Evolutionary conservation across 2,888 invertebrate species (phyloP).

Genomic region (Platypus cylindrus): DNA sequence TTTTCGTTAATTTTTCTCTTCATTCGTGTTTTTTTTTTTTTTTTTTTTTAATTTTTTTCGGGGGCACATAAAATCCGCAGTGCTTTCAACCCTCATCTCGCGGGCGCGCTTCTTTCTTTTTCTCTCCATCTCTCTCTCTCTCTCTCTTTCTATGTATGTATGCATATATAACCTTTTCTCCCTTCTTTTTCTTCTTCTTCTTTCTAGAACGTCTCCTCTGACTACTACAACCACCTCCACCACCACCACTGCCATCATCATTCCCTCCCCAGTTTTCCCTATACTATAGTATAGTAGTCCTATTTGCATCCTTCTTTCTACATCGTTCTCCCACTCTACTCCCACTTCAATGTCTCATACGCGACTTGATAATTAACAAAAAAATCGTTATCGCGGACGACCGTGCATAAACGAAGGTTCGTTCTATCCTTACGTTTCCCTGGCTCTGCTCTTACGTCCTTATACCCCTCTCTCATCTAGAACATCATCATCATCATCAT

Average conservation of each 20-base stretch:
- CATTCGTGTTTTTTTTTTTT: slow-evolving; percentile 11
- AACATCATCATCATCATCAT: too few relatives aligned
- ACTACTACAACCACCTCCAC: too few relatives aligned
- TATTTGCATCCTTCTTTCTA: too few relatives aligned
- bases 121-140: slow-evolving; percentile 5
- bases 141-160: too few relatives aligned
- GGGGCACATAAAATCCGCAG: slow-evolving; percentile 17
- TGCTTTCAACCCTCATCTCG: slow-evolving; percentile 11
- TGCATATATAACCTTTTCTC: too few relatives aligned
- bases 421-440: slow-evolving; percentile 29
- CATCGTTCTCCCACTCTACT: neutral
- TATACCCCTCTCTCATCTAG: slow-evolving; percentile 5
- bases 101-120: too few relatives aligned
- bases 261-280: too few relatives aligned
- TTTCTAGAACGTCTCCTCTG: too few relatives aligned
- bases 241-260: too few relatives aligned
- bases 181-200: too few relatives aligned
- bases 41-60: slow-evolving; percentile 10
- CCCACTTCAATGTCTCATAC: slow-evolving; percentile 30
- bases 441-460: slow-evolving; percentile 15
- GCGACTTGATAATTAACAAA: slow-evolving; percentile 40
- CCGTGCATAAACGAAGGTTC: slow-evolving; percentile 37
- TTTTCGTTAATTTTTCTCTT: too few relatives aligned
- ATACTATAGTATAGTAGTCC: too few relatives aligned
- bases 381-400: slow-evolving; percentile 39